Evolutionary conservation across 2,888 invertebrate species (phyloP).

Genomic region (Euzophera pinguis): DNA sequence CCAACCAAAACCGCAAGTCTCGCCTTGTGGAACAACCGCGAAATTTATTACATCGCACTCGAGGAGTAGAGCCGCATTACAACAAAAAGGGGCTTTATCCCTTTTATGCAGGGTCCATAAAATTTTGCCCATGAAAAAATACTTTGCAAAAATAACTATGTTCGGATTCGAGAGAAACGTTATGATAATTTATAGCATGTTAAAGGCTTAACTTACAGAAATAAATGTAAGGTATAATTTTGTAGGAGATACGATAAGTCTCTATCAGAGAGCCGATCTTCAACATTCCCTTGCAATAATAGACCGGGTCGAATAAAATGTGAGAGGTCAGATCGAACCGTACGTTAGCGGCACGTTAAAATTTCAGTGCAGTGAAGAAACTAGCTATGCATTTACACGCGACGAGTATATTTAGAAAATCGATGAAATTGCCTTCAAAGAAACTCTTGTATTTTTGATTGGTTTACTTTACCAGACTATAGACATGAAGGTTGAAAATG

Average conservation of each 20-base stretch:
- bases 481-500: conserved; percentile 19
- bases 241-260: not conserved
- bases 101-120: conserved; percentile 37
- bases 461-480: conserved; percentile 21
- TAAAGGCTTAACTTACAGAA: no score
- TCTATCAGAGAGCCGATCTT: not conserved
- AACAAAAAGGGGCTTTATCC: conserved; percentile 31
- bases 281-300: not conserved
- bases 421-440: conserved; percentile 36
- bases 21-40: conserved; percentile 29
- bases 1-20: conserved; percentile 35
- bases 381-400: conserved; percentile 30
- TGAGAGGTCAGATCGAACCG: conserved; percentile 6
- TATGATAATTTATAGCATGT: no score
- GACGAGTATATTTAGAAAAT: conserved; percentile 35
- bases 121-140: conserved; percentile 35
- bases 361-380: conserved; percentile 27
- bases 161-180: not conserved
- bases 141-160: not conserved
- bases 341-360: conserved; percentile 12
- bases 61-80: conserved; percentile 32
- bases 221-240: no score
- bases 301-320: not conserved
- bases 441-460: not conserved
- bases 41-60: conserved; percentile 37